Conservation (phyloP, 2,888 invertebrate genomes). For the Actias luna region DNA sequence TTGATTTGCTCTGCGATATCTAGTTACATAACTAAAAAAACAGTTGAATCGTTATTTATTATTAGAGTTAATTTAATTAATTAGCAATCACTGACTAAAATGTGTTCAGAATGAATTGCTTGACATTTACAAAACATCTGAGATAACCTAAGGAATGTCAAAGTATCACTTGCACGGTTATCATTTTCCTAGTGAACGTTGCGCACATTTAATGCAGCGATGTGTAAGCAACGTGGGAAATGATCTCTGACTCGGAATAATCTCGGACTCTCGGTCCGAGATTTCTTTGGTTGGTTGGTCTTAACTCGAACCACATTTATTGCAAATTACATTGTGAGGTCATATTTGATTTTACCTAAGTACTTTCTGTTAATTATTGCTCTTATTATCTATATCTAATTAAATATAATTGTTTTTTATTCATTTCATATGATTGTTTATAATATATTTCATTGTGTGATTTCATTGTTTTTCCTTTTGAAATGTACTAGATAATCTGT, state of each 20-base stretch:
- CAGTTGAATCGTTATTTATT: too few species aligned
- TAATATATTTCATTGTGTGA: too few species aligned
- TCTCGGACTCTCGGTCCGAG: too few species aligned
- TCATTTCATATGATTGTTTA: too few species aligned
- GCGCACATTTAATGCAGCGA: not conserved
- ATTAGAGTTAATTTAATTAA: not conserved
- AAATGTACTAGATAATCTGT: too few species aligned
- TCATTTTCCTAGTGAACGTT: not conserved
- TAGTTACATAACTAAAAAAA: not conserved
- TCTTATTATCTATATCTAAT: too few species aligned
- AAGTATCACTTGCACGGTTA: not conserved
- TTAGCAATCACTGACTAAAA: not conserved
- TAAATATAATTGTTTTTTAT: too few species aligned
- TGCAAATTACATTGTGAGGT: not conserved
- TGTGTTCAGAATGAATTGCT: not conserved
- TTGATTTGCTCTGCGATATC: not conserved
- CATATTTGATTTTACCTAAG: not conserved
- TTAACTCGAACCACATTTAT: not conserved
- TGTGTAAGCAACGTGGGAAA: constrained; percentile 2
- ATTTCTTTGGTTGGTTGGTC: not conserved
- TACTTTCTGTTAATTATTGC: not conserved
- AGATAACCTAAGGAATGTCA: not conserved
- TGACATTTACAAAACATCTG: not conserved
- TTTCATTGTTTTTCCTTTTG: too few species aligned
- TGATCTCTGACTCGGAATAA: not conserved